Conservation (phyloP, 2,797 vertebrate species). For the Melanotaenia parkinsoni region DNA sequence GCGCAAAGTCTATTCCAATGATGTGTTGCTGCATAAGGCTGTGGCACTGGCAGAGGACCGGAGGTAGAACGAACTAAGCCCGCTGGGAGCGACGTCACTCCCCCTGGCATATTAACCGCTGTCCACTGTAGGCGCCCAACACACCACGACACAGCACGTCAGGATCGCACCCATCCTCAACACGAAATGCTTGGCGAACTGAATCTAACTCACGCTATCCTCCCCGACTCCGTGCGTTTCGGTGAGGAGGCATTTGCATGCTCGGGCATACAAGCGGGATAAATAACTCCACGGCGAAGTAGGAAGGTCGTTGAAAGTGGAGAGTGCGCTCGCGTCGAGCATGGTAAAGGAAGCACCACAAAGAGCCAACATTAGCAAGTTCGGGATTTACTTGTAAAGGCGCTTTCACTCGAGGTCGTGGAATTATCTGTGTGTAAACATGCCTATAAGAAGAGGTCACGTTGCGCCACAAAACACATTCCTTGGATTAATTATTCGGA, state of each 20-base stretch:
- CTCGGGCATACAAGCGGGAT: constrained; percentile 68
- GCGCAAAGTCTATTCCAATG: constrained; percentile 25
- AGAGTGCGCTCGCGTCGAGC: constrained; percentile 78
- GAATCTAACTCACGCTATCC: constrained; percentile 73
- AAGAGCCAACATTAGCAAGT: constrained; percentile 85
- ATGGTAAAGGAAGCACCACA: constrained; percentile 83
- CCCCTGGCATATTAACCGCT: constrained; percentile 77
- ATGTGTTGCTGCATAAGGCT: constrained; percentile 65
- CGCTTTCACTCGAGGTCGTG: constrained; percentile 66
- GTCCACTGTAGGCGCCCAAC: constrained; percentile 78
- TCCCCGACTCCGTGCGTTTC: constrained; percentile 75
- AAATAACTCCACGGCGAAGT: constrained; percentile 59
- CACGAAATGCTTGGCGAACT: constrained; percentile 87
- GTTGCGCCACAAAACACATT: constrained; percentile 99
- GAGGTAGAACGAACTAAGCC: constrained; percentile 86
- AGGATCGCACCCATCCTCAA: constrained; percentile 82
- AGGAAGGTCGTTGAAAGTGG: constrained; percentile 80
- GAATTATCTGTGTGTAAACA: constrained; percentile 83
- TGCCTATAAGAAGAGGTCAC: constrained; percentile 99
- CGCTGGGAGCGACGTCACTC: constrained; percentile 81
- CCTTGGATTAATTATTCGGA: constrained; percentile 97
- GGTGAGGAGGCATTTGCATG: constrained; percentile 70
- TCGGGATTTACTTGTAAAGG: constrained; percentile 80
- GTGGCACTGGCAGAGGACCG: constrained; percentile 76
- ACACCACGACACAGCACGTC: constrained; percentile 79